Conservation (phyloP, 2,888 invertebrate species). For the Orthosia cruda region DNA sequence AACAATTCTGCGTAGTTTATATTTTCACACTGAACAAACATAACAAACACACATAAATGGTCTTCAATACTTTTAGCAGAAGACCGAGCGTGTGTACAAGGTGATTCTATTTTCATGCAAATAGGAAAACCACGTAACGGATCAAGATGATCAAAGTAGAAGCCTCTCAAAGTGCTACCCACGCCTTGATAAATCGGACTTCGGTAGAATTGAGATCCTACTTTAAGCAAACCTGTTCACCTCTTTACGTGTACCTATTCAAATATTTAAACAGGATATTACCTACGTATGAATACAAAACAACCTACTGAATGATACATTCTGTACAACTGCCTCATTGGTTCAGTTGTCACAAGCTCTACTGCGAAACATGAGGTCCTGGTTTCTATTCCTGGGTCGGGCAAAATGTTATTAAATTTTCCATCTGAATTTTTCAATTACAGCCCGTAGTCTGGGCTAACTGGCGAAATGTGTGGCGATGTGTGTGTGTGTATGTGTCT, state of each 20-base stretch:
- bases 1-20: no score
- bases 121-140: background rate
- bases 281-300: constrained; percentile 3
- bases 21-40: background rate
- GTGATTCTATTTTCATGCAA: background rate
- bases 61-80: background rate
- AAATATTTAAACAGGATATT: constrained; percentile 22
- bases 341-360: no score
- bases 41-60: background rate
- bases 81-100: background rate
- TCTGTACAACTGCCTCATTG: background rate
- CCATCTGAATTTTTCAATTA: no score
- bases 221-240: constrained; percentile 6
- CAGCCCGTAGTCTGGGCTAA: no score
- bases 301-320: constrained; percentile 22
- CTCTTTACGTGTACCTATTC: constrained; percentile 16
- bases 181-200: constrained; percentile 3
- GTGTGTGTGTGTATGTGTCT: no score
- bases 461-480: no score
- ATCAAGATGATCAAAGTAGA: constrained; percentile 16
- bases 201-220: background rate
- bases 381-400: no score
- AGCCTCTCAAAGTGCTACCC: background rate
- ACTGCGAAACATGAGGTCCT: no score
- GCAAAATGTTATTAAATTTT: no score